These are phyloP conservation scores for Caenorhabditis uteleia DNA, from an alignment of 2,888 invertebrate species.

Conservation along the genomic window DNA sequence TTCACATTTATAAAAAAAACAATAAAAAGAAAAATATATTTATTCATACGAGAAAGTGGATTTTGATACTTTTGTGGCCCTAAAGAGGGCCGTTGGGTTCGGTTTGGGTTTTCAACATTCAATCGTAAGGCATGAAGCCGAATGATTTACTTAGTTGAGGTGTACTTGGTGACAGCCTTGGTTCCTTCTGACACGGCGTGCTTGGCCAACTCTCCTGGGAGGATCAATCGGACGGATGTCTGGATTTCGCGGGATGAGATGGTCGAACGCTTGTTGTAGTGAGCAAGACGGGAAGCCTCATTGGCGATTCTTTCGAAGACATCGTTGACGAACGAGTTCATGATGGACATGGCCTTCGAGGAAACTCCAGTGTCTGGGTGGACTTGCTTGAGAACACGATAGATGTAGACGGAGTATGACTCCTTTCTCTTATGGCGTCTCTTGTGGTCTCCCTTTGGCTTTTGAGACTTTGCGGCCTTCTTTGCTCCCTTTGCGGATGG, in stretches of 20 bases:
- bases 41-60: too few relatives aligned
- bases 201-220: constrained; percentile 46
- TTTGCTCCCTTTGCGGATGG: constrained; percentile 68
- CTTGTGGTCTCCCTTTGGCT: constrained; percentile 68
- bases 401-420: constrained; percentile 73
- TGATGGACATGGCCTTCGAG: constrained; percentile 77
- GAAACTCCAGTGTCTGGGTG: constrained; percentile 78
- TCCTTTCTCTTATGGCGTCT: constrained; percentile 59
- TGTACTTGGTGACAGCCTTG: constrained; percentile 45
- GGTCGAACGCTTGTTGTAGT: constrained; percentile 77
- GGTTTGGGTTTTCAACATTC: too few relatives aligned
- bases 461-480: constrained; percentile 63
- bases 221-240: constrained; percentile 62
- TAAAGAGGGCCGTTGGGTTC: constrained; percentile 63
- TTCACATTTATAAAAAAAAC: too few relatives aligned
- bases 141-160: constrained; percentile 40
- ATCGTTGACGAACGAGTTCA: constrained; percentile 81
- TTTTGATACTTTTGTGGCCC: too few relatives aligned
- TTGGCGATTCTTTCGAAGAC: constrained; percentile 79
- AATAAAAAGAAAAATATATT: too few relatives aligned
- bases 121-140: too few relatives aligned
- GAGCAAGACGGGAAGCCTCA: constrained; percentile 74
- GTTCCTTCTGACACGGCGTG: constrained; percentile 44
- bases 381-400: constrained; percentile 75
- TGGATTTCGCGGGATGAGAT: constrained; percentile 79